phyloP scores from a whole-genome alignment of 2,888 invertebrate genomes.

The Gonocerus acuteangulatus region DNA sequence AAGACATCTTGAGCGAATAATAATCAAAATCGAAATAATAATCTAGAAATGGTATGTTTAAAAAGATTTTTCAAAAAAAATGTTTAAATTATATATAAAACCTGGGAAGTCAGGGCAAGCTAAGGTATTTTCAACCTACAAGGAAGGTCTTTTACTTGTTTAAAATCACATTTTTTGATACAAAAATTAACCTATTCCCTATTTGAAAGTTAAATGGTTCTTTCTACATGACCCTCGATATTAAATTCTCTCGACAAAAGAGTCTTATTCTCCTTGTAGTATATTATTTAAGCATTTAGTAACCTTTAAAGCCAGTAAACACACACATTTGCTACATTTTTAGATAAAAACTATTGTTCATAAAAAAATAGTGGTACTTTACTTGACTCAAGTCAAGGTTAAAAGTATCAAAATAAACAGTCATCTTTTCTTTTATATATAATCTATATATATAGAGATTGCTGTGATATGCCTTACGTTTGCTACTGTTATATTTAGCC shows the following conservation, averaged over 20 bases:
- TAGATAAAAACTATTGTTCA: constrained; percentile 36
- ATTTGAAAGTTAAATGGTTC: constrained; percentile 23
- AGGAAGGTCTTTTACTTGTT: constrained; percentile 24
- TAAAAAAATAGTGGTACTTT: constrained; percentile 35
- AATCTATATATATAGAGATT: constrained; percentile 32
- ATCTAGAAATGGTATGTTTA: not conserved
- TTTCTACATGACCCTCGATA: constrained; percentile 28
- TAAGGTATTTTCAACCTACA: constrained; percentile 18
- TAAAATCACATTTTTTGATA: constrained; percentile 21
- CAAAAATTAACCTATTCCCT: constrained; percentile 28
- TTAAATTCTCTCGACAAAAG: constrained; percentile 30
- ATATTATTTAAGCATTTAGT: constrained; percentile 31
- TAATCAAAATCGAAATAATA: not conserved
- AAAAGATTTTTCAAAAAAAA: not conserved
- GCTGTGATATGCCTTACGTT: constrained; percentile 20
- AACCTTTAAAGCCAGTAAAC: constrained; percentile 34
- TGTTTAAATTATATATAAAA: not conserved
- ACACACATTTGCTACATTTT: constrained; percentile 35
- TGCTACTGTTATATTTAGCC: constrained; percentile 12
- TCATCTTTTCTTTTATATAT: constrained; percentile 33
- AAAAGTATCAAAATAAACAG: constrained; percentile 36
- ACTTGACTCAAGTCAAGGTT: constrained; percentile 28
- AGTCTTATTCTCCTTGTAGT: constrained; percentile 34
- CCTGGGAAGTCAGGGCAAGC: constrained; percentile 6
- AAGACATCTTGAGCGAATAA: constrained; percentile 15